Evolutionary conservation across 2,113 vertebrate species (phyloP), one percentile per base, ranked within the genome.

Genomic region (Oostethus manadensis): DNA sequence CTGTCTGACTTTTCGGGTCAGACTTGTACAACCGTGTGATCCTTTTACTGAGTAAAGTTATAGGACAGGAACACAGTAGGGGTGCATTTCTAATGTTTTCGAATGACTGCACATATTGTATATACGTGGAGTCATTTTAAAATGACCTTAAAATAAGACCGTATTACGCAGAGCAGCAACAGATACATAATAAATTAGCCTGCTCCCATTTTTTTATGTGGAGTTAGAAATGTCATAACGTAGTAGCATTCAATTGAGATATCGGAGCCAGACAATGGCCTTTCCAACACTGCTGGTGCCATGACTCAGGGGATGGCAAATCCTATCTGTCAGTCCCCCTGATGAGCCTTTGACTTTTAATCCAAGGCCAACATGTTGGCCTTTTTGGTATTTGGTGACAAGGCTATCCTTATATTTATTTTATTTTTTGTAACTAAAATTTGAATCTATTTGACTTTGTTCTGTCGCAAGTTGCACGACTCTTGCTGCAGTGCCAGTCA

Each of bases 221-320:
- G 33, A 38, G 51, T 54, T 6, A 29, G 18, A 55, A 55, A 55
- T 55, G 53, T 55, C 53, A 55, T 21, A 9, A n/a, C 50, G 29
- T 38, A 42, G 38, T 15, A 8, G 18, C 38, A 43, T 43, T 16
- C 38, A 57, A 21, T 10, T 44, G 55, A 57, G 40, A 44, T n/a
- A 21, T 44, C 21, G 9, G 40, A 23, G 55, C 55, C 55, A 44
- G 21, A 44, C 20, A 57, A 26, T 44, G 42, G 55, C 42, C 40
- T 57, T 57, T 44, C 21, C 5, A 23, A 57, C 40, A 14, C 26
- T 20, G 43, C n/a, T 58, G 42, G 53, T 58, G 44, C 22, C 42
- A 17, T 10, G 13, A 2, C 38, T 26, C 20, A 1, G 40, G 21
- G 55, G 53, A 55, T 40, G 35, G 53, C 53, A 40, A 29, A 55